Evolutionary conservation across 2,113 vertebrate genomes (phyloP), one percentile per base, ranked within the genome.

Genomic region (Reinhardtius hippoglossoides): DNA sequence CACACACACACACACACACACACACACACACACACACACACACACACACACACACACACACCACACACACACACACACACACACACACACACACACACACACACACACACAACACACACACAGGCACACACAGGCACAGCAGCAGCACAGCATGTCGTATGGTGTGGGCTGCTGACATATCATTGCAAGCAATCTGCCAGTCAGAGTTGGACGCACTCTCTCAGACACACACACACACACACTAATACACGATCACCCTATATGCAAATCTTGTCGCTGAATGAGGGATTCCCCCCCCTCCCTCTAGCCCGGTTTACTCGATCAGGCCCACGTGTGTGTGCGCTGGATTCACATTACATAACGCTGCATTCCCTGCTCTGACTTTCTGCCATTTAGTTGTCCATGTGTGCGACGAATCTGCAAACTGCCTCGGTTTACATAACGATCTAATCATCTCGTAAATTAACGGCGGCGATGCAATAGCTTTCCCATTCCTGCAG

Each of bases 141-240:
- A 59, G 52, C 27, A 42, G 68, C 57, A 37, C 77, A 83, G 64
- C 78, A 31, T 78, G 71, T 50, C 10, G 20, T 65, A 74, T 20
- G n/a, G 73, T 74, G 81, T 81, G 76, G 76, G 89, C 71, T 81
- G 80, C 83, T 91, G 86, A 84, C 86, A 80, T 85, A 83, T 89
- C 76, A 56, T 58, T 48, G 66, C 46, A 13, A 79, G 57, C 59
- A 73, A 77, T 74, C 78, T 81, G 76, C 58, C 74, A 70, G 59
- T 84, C 75, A 60, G 70, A 72, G 67, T 44, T 67, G 42, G 62
- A 67, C 21, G 14, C 68, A 16, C 58, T 71, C 44, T 63, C 69
- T 37, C 71, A 18, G 4, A 62, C n/a, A 42, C 70, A 66, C 23
- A 71, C 70, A 27, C 73, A 60, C 23, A 68, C 70, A 23, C 1